Evolutionary conservation across 2,888 invertebrate genomes (phyloP), one percentile per base, ranked within the genome.

Genomic region (Nomada lathburiana): DNA sequence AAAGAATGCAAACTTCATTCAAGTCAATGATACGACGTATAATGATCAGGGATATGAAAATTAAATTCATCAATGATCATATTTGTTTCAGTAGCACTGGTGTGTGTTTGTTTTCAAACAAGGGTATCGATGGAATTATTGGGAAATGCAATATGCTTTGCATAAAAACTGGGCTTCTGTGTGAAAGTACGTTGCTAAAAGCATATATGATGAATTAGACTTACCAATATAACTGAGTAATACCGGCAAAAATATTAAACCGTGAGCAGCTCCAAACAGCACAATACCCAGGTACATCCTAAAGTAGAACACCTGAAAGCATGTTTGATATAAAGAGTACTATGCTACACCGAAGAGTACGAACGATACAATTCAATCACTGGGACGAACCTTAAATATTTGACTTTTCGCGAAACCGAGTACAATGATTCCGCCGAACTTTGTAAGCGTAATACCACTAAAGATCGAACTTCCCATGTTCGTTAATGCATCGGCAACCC

Each of bases 231-330:
- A 99, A 94, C 98, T 98, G 90, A 99, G 96, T 91, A 99, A 95
- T 81, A 99, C 99, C 11, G 99, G 99, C 89, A 99, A 95, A 95
- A 99, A 99, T 92, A 99, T 97, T 82, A 99, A 96, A 23, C 99
- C 99, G 94, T 99, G 99, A 7, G 98, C 97, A 11, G 99, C 99
- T 73, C 99, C 99, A 94, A 98, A 97, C 80, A 99, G 92, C 73
- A 99, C 99, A 90, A 99, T 99, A 77, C 99, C 98, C 92, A 99
- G 95, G 94, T 99, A 99, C 98, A 99, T 98, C 87, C 98, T 96
- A 95, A 98, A 99, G 95, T 98, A 99, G 95, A 98, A 98, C 92
- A 97, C 97, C 96, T 97, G 94, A 7, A 86, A 82, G 47, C 42
- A 7, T 11, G n/a, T 76, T 11, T 16, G 13, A 23, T 20, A 42